Evolutionary conservation across 2,888 invertebrate genomes (phyloP).

Genomic region (Hetaerina titia): DNA sequence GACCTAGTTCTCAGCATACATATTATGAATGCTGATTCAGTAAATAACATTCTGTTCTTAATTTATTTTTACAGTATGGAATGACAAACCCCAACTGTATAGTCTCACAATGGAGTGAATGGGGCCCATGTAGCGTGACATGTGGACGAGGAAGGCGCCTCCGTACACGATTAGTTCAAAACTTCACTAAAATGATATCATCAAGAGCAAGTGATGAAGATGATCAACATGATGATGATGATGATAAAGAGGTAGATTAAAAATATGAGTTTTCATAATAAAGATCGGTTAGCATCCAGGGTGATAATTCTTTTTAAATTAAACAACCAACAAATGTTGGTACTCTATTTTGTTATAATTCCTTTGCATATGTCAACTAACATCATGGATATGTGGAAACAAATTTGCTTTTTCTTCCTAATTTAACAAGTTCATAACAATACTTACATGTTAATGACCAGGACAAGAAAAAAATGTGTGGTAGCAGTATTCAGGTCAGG

Average conservation of each 20-base stretch:
- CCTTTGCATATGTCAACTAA: background rate
- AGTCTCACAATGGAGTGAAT: constrained; percentile 87
- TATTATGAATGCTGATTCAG: too few species aligned
- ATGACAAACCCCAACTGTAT: constrained; percentile 79
- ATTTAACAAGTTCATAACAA: background rate
- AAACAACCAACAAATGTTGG: background rate
- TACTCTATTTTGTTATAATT: background rate
- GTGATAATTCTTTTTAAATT: background rate
- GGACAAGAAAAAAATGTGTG: background rate
- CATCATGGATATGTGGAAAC: too few species aligned
- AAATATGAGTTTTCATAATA: background rate
- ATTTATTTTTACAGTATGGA: background rate
- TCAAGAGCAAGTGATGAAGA: constrained; percentile 75
- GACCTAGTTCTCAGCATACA: too few species aligned
- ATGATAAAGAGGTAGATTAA: constrained; percentile 36
- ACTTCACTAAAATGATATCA: constrained; percentile 70
- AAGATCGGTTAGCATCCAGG: background rate
- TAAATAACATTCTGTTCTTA: background rate
- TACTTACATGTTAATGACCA: background rate
- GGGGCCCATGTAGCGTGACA: constrained; percentile 89
- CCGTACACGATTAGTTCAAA: constrained; percentile 79
- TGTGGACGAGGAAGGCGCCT: constrained; percentile 87
- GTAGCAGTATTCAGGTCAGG: too few species aligned
- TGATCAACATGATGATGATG: constrained; percentile 34
- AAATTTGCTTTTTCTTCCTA: background rate